A percentile compares a stretch with the other conserved stretches of the same genome.
phyloP scores from a whole-genome alignment of 2,888 invertebrate genomes.

The Corbicula japonica region DNA sequence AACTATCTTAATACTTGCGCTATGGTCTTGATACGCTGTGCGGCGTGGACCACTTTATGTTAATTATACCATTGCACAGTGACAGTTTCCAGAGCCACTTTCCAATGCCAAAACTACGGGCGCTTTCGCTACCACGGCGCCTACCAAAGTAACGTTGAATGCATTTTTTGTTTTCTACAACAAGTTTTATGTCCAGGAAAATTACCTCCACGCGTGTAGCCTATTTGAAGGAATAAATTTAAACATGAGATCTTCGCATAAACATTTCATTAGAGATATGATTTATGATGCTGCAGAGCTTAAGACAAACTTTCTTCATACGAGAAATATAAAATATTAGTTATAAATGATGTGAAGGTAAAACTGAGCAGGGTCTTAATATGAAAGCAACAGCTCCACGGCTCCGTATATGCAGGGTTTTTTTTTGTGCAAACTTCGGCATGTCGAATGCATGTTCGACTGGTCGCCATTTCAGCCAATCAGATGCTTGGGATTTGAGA shows the following conservation, averaged over 20 bases:
- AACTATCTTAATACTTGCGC: neutral
- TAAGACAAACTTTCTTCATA: too few relatives aligned
- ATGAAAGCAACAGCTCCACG: too few relatives aligned
- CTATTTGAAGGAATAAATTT: conserved; percentile 47
- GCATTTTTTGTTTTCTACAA: conserved; percentile 48
- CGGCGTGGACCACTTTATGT: conserved; percentile 43
- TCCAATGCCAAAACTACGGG: conserved; percentile 37
- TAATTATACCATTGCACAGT: conserved; percentile 48
- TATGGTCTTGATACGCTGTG: too few relatives aligned
- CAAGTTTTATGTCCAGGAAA: conserved; percentile 60
- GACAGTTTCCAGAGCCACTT: conserved; percentile 54
- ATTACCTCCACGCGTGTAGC: conserved; percentile 56
- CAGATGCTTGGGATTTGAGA: too few relatives aligned
- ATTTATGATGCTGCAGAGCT: too few relatives aligned
- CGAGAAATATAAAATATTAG: too few relatives aligned
- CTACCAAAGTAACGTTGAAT: conserved; percentile 43
- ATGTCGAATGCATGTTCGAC: too few relatives aligned
- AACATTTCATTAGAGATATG: conserved; percentile 5
- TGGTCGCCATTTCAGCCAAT: too few relatives aligned
- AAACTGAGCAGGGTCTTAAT: too few relatives aligned
- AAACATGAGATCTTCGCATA: conserved; percentile 37
- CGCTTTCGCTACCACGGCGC: conserved; percentile 48
- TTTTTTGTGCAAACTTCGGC: too few relatives aligned
- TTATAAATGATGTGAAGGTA: too few relatives aligned
- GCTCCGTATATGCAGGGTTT: too few relatives aligned